phyloP scores from a whole-genome alignment of 37 sponge, comb jelly and placozoan genomes.

The Ephydatia muelleri region DNA sequence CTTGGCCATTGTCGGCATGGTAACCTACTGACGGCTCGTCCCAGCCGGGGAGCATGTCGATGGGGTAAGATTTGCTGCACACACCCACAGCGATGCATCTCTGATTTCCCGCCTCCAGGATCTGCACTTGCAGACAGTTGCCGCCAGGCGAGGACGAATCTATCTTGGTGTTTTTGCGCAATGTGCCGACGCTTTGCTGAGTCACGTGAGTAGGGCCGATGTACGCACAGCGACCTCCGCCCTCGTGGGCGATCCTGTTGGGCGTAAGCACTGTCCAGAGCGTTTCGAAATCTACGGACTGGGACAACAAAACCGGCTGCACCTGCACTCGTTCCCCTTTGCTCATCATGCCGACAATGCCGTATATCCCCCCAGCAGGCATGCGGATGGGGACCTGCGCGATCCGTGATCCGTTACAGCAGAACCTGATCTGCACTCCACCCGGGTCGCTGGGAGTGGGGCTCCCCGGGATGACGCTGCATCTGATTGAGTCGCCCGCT shows the following conservation, averaged over 20 bases:
- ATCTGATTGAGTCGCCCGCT: slow-evolving; percentile 43
- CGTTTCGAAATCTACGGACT: slow-evolving; percentile 8
- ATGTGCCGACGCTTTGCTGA: slow-evolving; percentile 42
- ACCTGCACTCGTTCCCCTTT: slow-evolving; percentile 43
- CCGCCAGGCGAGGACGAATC: slow-evolving; percentile 7
- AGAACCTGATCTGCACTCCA: slow-evolving; percentile 35
- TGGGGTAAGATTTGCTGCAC: slow-evolving; percentile 45
- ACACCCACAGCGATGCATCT: slow-evolving; percentile 66
- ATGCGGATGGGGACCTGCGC: not conserved
- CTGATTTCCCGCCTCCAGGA: slow-evolving; percentile 44
- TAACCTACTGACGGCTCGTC: slow-evolving; percentile 61
- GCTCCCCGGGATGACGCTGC: not conserved
- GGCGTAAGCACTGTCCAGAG: slow-evolving; percentile 44
- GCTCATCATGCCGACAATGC: slow-evolving; percentile 63
- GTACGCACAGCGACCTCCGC: slow-evolving; percentile 46
- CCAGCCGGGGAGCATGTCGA: slow-evolving; percentile 71
- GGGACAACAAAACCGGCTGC: slow-evolving; percentile 23
- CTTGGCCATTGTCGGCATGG: slow-evolving; percentile 68
- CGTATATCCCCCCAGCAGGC: slow-evolving; percentile 68
- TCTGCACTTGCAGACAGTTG: slow-evolving; percentile 31
- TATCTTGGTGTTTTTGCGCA: slow-evolving; percentile 11
- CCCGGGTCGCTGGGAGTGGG: not conserved
- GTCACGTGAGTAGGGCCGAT: slow-evolving; percentile 19
- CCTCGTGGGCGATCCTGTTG: slow-evolving; percentile 18
- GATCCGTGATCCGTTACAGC: slow-evolving; percentile 28